Base-by-base conservation (phyloP, 2,113 vertebrate species). In the Gymnocephalus cernua region DNA sequence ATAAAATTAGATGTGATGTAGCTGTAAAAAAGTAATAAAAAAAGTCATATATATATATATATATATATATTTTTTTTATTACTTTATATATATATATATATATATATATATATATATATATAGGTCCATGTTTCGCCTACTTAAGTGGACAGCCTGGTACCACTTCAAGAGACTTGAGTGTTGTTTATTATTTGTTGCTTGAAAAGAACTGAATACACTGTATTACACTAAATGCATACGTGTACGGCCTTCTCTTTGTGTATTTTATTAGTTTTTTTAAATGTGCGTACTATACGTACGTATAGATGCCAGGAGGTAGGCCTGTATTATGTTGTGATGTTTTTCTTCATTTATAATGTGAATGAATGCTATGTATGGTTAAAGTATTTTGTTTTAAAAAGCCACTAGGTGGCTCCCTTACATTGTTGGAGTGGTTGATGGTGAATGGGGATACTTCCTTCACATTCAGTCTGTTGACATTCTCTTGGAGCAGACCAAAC, bases 401-500 rank as follows among this genome's bases (percentile, higher is more conserved):
- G 15, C 82, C 94, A 91, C 83, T 88, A 93, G 94, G 67, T 78
- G 94, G 86, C 88, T 57, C 70, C 50, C 93, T 95, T 93, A 99
- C 97, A 83, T 85, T 96, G 94, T 94, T 96, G 69, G 95, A 93
- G 19, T 96, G 94, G 88, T 96, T 97, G 89, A 96, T 88, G 0
- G 95, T 84, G 88, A 99, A 97, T 0, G 97, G 97, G 1, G 95
- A 96, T 1, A 97, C 95, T 23, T 99, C 98, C 85, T 95, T 97
- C 88, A 99, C 98, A 32, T 99, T 98, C 90, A 99, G 96, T 58
- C 98, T 95, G 85, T 99, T 97, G 71, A 98, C 98, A 0, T 99
- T 99, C 93, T 99, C 98, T 78, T 97, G 96, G n/a, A 99, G 96
- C 44, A 99, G 92, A 68, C 97, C 97, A 71, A 99, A 98, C 63